A percentile compares a stretch with the other conserved stretches of the same genome.
These are phyloP conservation scores for Cladopsammia gracilis DNA, from an alignment of 64 coral and sea anemone genomes.

Conservation along the genomic window DNA sequence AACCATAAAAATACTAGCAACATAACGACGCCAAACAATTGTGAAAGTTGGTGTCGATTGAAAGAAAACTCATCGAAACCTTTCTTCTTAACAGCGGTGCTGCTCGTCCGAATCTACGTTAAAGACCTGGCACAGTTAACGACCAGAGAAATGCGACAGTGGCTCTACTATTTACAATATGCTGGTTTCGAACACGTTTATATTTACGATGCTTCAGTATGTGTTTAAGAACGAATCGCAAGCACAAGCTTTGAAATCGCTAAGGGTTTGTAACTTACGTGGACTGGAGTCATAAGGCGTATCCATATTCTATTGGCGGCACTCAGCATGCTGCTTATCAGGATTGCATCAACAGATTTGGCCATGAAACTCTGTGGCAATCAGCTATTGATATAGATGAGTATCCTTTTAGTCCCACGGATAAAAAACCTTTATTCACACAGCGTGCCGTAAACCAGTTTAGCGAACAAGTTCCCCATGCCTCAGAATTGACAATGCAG, in stretches of 20 bases:
- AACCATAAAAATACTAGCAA: background rate
- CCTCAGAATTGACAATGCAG: slow-evolving; percentile 76
- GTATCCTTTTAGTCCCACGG: slow-evolving; percentile 80
- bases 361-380: slow-evolving; percentile 69
- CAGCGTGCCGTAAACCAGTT: slow-evolving; percentile 40
- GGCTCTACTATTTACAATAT: slow-evolving; percentile 77
- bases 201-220: slow-evolving; percentile 80
- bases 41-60: slow-evolving; percentile 52
- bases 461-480: background rate
- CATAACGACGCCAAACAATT: background rate
- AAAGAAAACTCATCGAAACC: slow-evolving; percentile 37
- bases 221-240: slow-evolving; percentile 70
- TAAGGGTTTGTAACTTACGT: slow-evolving; percentile 82
- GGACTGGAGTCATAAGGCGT: slow-evolving; percentile 76
- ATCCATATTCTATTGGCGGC: slow-evolving; percentile 62
- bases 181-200: slow-evolving; percentile 85
- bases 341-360: slow-evolving; percentile 65
- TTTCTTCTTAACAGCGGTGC: slow-evolving; percentile 81
- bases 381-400: slow-evolving; percentile 89
- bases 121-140: slow-evolving; percentile 57
- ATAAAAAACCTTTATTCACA: slow-evolving; percentile 57
- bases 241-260: slow-evolving; percentile 30
- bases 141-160: slow-evolving; percentile 70
- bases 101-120: slow-evolving; percentile 72
- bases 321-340: slow-evolving; percentile 83